These are phyloP conservation scores for Agrochola litura DNA, from an alignment of 2,888 invertebrate species.

Conservation along the genomic window DNA sequence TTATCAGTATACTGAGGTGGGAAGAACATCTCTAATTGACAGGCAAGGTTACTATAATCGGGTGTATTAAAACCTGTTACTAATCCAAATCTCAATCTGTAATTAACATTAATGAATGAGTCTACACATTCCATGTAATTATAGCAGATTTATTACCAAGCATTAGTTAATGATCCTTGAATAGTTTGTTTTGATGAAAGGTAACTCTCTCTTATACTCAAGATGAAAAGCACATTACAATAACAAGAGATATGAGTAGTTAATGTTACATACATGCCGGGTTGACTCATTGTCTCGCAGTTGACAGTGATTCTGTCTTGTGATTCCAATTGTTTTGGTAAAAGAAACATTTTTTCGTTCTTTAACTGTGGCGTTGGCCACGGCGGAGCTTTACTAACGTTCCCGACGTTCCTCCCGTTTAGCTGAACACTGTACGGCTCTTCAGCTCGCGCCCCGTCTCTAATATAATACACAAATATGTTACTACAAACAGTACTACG, in stretches of 20 bases:
- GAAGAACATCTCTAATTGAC: conserved; percentile 74
- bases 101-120: conserved; percentile 54
- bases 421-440: conserved; percentile 70
- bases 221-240: neutral
- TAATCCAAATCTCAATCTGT: conserved; percentile 74
- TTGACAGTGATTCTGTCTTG: conserved; percentile 71
- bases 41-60: conserved; percentile 77
- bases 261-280: conserved; percentile 66
- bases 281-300: conserved; percentile 63
- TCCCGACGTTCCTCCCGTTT: conserved; percentile 74
- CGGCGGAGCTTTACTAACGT: conserved; percentile 71
- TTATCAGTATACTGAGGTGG: conserved; percentile 60
- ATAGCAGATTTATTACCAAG: conserved; percentile 24
- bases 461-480: conserved; percentile 49
- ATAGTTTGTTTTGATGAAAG: conserved; percentile 11
- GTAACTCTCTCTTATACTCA: neutral
- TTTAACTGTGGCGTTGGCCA: conserved; percentile 71
- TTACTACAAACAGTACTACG: conserved; percentile 21
- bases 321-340: conserved; percentile 74
- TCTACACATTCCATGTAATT: conserved; percentile 16
- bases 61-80: conserved; percentile 71
- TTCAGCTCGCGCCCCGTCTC: conserved; percentile 72
- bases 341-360: conserved; percentile 78
- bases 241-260: neutral
- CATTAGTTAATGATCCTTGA: conserved; percentile 8